Percentiles rank a stretch among this genome's conserved stretches.
These are phyloP conservation scores for Dasypus novemcinctus DNA, from an alignment of 2,113 vertebrate species.

Conservation along the genomic window DNA sequence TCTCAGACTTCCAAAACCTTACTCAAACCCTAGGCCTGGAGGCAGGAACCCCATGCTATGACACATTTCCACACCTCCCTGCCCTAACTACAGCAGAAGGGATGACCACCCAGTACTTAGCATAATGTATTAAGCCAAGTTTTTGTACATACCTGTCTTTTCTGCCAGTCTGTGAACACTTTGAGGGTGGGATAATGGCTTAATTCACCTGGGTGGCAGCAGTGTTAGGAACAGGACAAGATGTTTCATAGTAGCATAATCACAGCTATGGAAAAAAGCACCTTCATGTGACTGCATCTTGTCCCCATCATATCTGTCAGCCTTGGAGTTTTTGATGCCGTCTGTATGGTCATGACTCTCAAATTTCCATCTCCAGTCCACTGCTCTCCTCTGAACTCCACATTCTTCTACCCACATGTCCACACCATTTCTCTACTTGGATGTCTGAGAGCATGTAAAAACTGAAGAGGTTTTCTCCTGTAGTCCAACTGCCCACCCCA, in stretches of 20 bases:
- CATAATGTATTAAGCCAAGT: neutral
- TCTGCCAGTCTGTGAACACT: neutral
- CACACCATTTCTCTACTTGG: neutral
- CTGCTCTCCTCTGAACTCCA: neutral
- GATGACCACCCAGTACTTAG: neutral
- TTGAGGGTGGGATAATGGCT: neutral
- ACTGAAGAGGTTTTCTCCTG: neutral
- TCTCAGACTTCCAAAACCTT: neutral
- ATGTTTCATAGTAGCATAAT: neutral
- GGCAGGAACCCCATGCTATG: neutral
- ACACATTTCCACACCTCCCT: neutral
- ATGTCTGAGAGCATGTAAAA: neutral
- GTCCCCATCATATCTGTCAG: neutral
- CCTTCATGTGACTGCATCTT: too few species aligned
- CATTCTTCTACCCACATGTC: too few species aligned
- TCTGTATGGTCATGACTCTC: neutral
- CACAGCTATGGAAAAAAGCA: neutral
- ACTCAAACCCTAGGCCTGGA: neutral
- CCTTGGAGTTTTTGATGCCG: neutral
- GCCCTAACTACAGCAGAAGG: neutral
- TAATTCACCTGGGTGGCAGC: too few species aligned
- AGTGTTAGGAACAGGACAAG: neutral
- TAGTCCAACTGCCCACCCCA: too few species aligned
- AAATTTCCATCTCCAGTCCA: neutral
- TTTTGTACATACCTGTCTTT: neutral